phyloP scores from a whole-genome alignment of 2,113 vertebrate species.

The Xiphophorus hellerii region DNA sequence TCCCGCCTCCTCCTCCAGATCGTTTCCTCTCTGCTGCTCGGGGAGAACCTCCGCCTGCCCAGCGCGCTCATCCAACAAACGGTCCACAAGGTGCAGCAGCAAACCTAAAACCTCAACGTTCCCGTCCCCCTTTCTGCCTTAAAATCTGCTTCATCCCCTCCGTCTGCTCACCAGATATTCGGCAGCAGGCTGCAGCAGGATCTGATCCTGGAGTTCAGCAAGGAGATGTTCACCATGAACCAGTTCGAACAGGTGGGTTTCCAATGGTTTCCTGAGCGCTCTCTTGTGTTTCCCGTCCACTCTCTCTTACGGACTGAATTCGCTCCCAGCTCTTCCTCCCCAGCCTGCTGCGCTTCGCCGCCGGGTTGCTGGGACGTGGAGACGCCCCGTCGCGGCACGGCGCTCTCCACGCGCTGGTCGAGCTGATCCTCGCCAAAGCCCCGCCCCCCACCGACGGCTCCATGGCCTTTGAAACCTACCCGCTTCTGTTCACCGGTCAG shows the following conservation, averaged over 20 bases:
- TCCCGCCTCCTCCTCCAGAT: conserved; percentile 83
- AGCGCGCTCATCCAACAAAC: conserved; percentile 79
- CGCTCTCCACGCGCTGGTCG: conserved; percentile 83
- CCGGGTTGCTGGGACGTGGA: conserved; percentile 75
- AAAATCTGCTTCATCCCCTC: neutral
- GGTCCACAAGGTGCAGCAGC: conserved; percentile 80
- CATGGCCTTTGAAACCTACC: conserved; percentile 95
- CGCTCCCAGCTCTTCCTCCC: conserved; percentile 87
- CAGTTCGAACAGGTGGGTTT: conserved; percentile 90
- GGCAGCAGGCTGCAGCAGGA: conserved; percentile 77
- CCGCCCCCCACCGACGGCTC: conserved; percentile 88
- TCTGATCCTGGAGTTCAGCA: conserved; percentile 87
- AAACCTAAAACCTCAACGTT: neutral
- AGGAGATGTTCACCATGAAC: conserved; percentile 90
- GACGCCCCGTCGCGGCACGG: conserved; percentile 72
- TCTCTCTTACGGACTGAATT: neutral
- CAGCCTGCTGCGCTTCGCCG: conserved; percentile 84
- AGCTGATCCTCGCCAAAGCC: conserved; percentile 92
- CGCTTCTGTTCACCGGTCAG: conserved; percentile 85
- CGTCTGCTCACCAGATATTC: conserved; percentile 81
- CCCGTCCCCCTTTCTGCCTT: neutral
- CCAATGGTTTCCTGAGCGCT: neutral
- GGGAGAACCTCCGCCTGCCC: conserved; percentile 84
- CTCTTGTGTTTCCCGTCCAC: accelerated
- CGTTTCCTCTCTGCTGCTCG: conserved; percentile 86